Base-by-base conservation (phyloP, 1,140 invertebrate genomes). In the Drosophila ohnishii region DNA sequence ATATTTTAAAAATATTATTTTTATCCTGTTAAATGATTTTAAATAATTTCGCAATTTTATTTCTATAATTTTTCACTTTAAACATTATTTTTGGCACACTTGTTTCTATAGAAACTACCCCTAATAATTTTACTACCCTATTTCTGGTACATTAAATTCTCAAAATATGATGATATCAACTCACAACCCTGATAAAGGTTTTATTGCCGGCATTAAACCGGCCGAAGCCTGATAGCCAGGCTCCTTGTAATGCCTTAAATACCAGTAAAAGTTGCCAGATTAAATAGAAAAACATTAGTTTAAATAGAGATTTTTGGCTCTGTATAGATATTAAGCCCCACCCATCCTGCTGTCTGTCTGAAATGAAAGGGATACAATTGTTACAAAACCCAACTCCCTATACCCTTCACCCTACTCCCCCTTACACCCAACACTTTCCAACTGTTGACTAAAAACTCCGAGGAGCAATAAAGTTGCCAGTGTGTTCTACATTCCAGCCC, bases 391-490 rank as follows among this genome's bases (percentile, higher is more conserved):
- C 25, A 30, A 30, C 8, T 48, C 13, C 1, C 11, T 13, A 44
- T 10, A 22, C 42, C 1, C 10, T 8, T 16, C 0, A 19, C 2
- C 4, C 19, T 0, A 45, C 44, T 10, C 45, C 22, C 5, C n/a
- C 28, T n/a, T 7, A 13, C 44, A 7, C 44, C 39, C 22, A 37
- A 37, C 25, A 28, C 28, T 34, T 64, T 42, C 35, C 48, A 48
- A 67, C 50, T 63, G 58, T 47, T 63, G 75, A 56, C 57, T 28
- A 28, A 53, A 64, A 56, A 47, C 53, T 51, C 61, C 28, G 25
- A 47, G 76, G 73, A 47, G 65, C 75, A 83, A 79, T 83, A 80
- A 80, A 80, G 66, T 51, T 72, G 64, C 48, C 62, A 64, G 61
- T 42, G 61, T 45, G 56, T 50, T 53, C 69, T 45, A 82, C 53